These are phyloP conservation scores for Caenorhabditis becei DNA, from an alignment of 2,888 invertebrate genomes.

Conservation along the genomic window DNA sequence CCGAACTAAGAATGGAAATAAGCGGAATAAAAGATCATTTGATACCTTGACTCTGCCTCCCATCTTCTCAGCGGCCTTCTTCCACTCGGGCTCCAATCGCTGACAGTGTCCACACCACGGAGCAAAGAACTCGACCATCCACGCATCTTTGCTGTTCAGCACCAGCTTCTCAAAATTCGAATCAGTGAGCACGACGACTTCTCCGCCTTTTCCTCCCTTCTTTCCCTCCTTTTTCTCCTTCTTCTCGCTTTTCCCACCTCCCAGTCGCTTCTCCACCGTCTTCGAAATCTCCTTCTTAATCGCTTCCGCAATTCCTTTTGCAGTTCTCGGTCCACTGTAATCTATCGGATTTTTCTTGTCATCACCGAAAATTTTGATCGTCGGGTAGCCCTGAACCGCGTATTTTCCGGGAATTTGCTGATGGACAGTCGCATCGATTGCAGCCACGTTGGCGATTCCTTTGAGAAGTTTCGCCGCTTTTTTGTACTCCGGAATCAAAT, in stretches of 20 bases:
- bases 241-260: neutral
- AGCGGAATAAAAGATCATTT: neutral
- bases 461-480: slow-evolving; percentile 82
- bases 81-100: slow-evolving; percentile 45
- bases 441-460: slow-evolving; percentile 68
- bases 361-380: slow-evolving; percentile 92
- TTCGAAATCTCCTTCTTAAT: slow-evolving; percentile 29
- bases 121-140: slow-evolving; percentile 87
- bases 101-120: slow-evolving; percentile 57
- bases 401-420: slow-evolving; percentile 82
- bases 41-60: slow-evolving; percentile 91
- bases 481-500: slow-evolving; percentile 83
- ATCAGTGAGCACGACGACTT: slow-evolving; percentile 89
- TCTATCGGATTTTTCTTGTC: slow-evolving; percentile 90
- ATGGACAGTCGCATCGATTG: slow-evolving; percentile 47
- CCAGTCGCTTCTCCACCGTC: slow-evolving; percentile 18
- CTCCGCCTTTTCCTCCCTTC: neutral
- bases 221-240: slow-evolving; percentile 1
- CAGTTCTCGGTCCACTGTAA: slow-evolving; percentile 84
- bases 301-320: slow-evolving; percentile 58
- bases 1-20: slow-evolving; percentile 85
- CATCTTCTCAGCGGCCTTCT: slow-evolving; percentile 86
- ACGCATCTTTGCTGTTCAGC: slow-evolving; percentile 92
- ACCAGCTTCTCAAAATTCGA: slow-evolving; percentile 94
- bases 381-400: slow-evolving; percentile 90